These are phyloP conservation scores for Oegoconia quadripuncta DNA, from an alignment of 2,888 invertebrate genomes.

Conservation along the genomic window DNA sequence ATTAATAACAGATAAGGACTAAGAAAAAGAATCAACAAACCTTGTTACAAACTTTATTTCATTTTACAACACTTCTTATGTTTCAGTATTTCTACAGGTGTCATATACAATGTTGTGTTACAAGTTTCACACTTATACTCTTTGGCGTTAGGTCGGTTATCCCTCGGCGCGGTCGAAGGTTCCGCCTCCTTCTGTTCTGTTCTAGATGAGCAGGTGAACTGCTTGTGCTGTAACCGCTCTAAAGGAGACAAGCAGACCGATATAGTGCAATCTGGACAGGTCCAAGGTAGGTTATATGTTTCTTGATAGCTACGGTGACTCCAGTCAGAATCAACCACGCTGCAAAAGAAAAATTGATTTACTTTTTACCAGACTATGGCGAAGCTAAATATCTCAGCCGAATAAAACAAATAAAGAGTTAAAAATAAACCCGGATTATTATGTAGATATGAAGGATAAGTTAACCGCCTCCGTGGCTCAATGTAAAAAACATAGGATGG, in stretches of 20 bases:
- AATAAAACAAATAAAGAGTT: no score
- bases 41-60: constrained; percentile 38
- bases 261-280: constrained; percentile 84
- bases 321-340: constrained; percentile 84
- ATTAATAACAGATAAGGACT: background rate
- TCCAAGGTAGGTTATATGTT: constrained; percentile 82
- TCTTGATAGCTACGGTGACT: constrained; percentile 80
- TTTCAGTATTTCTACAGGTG: constrained; percentile 90
- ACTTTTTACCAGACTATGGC: no score
- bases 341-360: constrained; percentile 37
- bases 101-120: constrained; percentile 82
- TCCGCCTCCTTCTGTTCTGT: constrained; percentile 44
- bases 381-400: no score
- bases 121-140: constrained; percentile 87
- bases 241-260: constrained; percentile 82
- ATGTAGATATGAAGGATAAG: no score
- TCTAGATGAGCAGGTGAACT: constrained; percentile 62
- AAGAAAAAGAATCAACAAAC: background rate
- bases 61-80: constrained; percentile 85
- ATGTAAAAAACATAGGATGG: no score
- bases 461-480: no score
- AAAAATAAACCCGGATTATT: no score
- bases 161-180: constrained; percentile 33
- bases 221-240: constrained; percentile 86
- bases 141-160: constrained; percentile 77